Conservation (phyloP, 2,888 invertebrate genomes). For the Trypoxylon attenuatum region DNA sequence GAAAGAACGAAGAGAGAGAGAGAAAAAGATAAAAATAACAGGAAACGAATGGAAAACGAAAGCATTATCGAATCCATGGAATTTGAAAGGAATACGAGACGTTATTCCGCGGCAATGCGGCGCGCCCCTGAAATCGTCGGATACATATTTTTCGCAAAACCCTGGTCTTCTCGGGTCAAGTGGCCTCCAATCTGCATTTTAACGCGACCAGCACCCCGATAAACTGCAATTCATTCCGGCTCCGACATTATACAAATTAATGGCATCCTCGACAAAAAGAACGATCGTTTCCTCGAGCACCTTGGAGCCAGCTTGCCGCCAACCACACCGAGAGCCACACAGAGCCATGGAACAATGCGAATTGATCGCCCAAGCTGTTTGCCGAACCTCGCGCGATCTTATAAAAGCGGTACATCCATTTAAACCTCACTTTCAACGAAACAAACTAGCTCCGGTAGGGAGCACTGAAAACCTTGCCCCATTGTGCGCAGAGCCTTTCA, state of each 20-base stretch:
- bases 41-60: conserved; percentile 37
- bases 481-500: too few species aligned
- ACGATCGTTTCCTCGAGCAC: neutral
- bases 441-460: too few species aligned
- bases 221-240: conserved; percentile 26
- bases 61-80: conserved; percentile 52
- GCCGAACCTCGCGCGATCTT: too few species aligned
- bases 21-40: too few species aligned
- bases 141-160: conserved; percentile 36
- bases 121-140: conserved; percentile 36
- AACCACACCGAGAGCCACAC: too few species aligned
- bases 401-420: too few species aligned
- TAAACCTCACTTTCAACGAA: too few species aligned
- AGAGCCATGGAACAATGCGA: too few species aligned
- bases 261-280: conserved; percentile 3
- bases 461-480: too few species aligned
- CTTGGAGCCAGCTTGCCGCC: too few species aligned
- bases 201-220: conserved; percentile 16
- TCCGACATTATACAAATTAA: conserved; percentile 19
- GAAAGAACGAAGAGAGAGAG: conserved; percentile 3
- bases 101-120: conserved; percentile 51
- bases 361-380: too few species aligned
- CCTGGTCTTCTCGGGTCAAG: conserved; percentile 7
- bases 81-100: conserved; percentile 42
- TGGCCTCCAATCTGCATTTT: conserved; percentile 28